These are phyloP conservation scores for Xestia rhomboidea DNA, from an alignment of 2,888 invertebrate species.

Conservation along the genomic window DNA sequence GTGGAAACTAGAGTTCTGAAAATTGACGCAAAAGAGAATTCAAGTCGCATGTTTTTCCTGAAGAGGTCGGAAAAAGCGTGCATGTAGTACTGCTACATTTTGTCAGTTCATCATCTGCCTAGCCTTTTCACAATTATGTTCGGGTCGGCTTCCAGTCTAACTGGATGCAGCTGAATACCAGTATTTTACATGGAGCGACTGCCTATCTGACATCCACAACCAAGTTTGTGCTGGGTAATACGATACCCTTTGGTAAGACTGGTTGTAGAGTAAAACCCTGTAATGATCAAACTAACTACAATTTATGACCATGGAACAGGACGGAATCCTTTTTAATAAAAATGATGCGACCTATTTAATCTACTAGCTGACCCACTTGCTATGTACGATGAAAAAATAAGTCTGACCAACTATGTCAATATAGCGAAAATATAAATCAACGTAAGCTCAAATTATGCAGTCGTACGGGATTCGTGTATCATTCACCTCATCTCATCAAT, in stretches of 20 bases:
- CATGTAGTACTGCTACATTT: neutral
- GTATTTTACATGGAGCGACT: no score
- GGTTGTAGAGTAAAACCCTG: no score
- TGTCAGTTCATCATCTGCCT: neutral
- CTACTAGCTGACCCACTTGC: neutral
- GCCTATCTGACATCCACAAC: no score
- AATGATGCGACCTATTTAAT: neutral
- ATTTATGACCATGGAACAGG: neutral
- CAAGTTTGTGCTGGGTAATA: no score
- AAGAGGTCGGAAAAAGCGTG: neutral
- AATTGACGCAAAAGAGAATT: neutral
- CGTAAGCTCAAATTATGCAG: conserved; percentile 58
- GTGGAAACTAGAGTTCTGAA: neutral
- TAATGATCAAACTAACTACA: neutral
- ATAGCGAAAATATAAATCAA: conserved; percentile 33
- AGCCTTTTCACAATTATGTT: no score
- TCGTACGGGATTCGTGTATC: conserved; percentile 55
- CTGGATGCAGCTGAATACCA: no score
- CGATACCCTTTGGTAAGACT: no score
- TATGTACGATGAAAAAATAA: neutral
- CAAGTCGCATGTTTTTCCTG: neutral
- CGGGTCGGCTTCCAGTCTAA: no score
- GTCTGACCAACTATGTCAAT: conserved; percentile 21
- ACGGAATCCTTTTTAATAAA: neutral
- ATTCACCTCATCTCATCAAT: conserved; percentile 61